Evolutionary conservation across 2,888 invertebrate genomes (phyloP), one percentile per base, ranked within the genome.

Genomic region (Sisyra nigra): DNA sequence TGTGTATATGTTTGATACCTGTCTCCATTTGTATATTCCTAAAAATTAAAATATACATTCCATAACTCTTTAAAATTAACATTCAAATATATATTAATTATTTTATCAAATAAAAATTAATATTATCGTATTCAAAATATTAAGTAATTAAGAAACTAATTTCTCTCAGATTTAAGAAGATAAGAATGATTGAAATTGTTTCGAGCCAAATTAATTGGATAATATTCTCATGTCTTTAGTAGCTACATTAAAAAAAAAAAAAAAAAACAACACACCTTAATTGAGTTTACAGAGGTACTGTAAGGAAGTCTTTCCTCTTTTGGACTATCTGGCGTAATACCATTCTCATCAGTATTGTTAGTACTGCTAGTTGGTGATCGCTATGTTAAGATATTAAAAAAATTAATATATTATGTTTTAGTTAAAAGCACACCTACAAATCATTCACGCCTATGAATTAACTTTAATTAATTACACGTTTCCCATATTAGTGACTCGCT

Each of bases 261-360:
- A 34, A 14, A 34, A 14, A 24, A 24, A 36, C 34, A 38, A 51
- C 50, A 42, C 63, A 80, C 80, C 78, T 80, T 80, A 57, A 80
- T 77, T 52, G 76, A 78, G 56, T 76, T 79, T 51, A 77, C 69
- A 47, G 80, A 80, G 54, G 74, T 73, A 55, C 79, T 80, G 58
- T 76, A 76, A 44, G 76, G 71, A 52, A 80, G 63, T 50, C 73
- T 64, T 53, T 57, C 62, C 61, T 63, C 71, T 62, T 66, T 69
- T 65, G 58, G 63, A 48, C 53, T 55, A 51, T 65, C 59, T 46
- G 52, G 53, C 44, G 48, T 48, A 45, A 62, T 58, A 52, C 63
- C 60, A 50, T 65, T 63, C 53, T 69, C 69, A 53, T 71, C 71
- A 48, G 64, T 56, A 53, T 55, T 55, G 50, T 62, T 60, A 53